Evolutionary conservation across 2,888 invertebrate species (phyloP).

Genomic region (Pomacea canaliculata): DNA sequence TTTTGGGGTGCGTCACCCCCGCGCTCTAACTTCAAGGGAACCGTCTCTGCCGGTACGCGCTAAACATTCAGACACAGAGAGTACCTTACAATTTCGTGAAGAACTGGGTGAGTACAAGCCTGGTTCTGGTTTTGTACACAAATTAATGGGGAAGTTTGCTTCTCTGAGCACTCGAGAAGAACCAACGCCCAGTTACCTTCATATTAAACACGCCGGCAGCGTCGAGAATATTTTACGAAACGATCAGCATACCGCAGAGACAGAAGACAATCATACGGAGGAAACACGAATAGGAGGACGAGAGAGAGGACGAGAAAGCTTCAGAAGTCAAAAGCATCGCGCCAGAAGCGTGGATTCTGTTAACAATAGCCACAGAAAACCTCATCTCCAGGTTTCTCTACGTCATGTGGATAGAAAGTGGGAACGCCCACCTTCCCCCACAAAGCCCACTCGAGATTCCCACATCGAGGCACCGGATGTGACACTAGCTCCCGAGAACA

Average conservation of each 20-base stretch:
- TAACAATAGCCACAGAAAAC: constrained; percentile 7
- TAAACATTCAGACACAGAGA: constrained; percentile 4
- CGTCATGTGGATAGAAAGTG: constrained; percentile 21
- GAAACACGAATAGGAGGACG: neutral
- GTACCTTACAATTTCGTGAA: constrained; percentile 30
- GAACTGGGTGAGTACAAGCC: constrained; percentile 56
- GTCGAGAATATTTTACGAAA: constrained; percentile 49
- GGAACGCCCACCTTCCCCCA: neutral
- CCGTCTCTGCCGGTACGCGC: constrained; percentile 4
- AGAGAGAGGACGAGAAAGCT: neutral
- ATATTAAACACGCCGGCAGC: constrained; percentile 50
- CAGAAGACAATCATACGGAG: neutral
- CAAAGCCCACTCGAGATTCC: constrained; percentile 20
- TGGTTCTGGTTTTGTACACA: constrained; percentile 65
- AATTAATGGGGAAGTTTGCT: constrained; percentile 57
- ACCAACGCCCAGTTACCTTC: constrained; percentile 7
- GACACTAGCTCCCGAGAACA: constrained; percentile 44
- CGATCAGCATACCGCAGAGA: constrained; percentile 12
- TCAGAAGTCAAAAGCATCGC: constrained; percentile 11
- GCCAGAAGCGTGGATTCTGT: constrained; percentile 23
- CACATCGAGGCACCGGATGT: constrained; percentile 30
- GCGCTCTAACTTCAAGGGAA: constrained; percentile 11
- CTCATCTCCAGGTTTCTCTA: constrained; percentile 9
- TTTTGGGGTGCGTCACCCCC: constrained; percentile 31
- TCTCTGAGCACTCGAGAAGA: constrained; percentile 34